Evolutionary conservation across 1,140 invertebrate species (phyloP), one percentile per base, ranked within the genome.

Genomic region (Batillaria attramentaria): DNA sequence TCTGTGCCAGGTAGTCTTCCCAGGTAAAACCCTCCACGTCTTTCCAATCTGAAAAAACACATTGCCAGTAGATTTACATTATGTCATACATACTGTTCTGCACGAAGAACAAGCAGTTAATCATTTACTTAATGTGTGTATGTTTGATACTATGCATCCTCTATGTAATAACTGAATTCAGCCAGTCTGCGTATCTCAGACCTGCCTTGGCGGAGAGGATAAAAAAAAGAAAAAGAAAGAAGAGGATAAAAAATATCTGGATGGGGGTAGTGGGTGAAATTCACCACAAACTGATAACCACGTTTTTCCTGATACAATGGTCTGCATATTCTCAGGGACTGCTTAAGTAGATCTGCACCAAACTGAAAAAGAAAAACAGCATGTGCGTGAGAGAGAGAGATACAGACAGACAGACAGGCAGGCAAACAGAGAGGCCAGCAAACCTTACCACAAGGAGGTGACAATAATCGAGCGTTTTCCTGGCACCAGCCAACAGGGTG

Each of bases 401-500:
- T 50, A 13, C 46, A 13, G 24, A 10, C 24, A 50, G 10, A 50
- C 10, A 50, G 46, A 13, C 24, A 24, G 46, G 46, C 24, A 10
- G 28, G 62, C 68, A 70, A 72, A 72, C 16, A 13, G 4, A 4
- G 16, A 41, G 3, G 31, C 10, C 4, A 41, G 39, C 60, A 73
- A n/a, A 42, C 83, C 84, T 82, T 76, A 91, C 91, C 94, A 89
- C 96, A 96, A 13, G 97, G 97, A 28, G 96, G 95, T 35, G 96
- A 97, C 6, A 99, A 91, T 72, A 93, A 91, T 78, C 94, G 93
- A 6, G 94, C 94, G 87, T 96, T 95, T 68, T 96, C 94, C 84
- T 95, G 93, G 88, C 97, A 97, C 96, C 96, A 98, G 70, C 97
- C 96, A 20, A 98, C 94, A 6, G 97, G 96, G 93, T 98, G 97